Conservation (phyloP, 2,888 invertebrate species). For the Aproaerema taeniolella region DNA sequence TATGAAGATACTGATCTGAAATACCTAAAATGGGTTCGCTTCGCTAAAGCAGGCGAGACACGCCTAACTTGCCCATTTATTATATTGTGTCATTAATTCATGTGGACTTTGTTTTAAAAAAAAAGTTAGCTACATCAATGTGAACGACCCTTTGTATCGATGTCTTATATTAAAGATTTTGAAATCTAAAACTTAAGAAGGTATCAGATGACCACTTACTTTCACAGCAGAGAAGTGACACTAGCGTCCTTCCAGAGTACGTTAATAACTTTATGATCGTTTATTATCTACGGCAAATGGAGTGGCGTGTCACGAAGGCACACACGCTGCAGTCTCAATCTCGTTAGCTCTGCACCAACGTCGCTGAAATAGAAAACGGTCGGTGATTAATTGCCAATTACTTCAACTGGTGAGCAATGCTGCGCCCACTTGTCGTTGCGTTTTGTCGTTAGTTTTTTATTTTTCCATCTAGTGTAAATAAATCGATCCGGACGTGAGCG, state of each 20-base stretch:
- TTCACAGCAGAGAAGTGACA: too few relatives aligned
- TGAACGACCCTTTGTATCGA: too few relatives aligned
- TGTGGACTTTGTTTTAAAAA: too few relatives aligned
- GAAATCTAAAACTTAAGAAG: too few relatives aligned
- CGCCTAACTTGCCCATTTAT: too few relatives aligned
- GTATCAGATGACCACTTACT: too few relatives aligned
- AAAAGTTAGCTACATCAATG: too few relatives aligned
- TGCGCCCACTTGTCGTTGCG: conserved; percentile 62
- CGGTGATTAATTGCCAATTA: conserved; percentile 76
- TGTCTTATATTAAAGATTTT: too few relatives aligned
- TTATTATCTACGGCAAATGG: conserved; percentile 25
- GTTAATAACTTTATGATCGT: conserved; percentile 27
- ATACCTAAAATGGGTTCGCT: conserved; percentile 43
- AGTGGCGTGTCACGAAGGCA: conserved; percentile 30
- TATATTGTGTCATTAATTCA: too few relatives aligned
- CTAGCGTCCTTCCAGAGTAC: too few relatives aligned
- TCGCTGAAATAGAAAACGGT: conserved; percentile 72
- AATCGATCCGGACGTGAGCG: conserved; percentile 28
- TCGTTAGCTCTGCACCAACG: conserved; percentile 40
- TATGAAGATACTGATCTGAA: conserved; percentile 59
- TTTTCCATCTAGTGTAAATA: conserved; percentile 42
- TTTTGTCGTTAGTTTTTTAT: conserved; percentile 48
- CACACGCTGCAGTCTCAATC: conserved; percentile 49
- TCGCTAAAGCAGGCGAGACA: too few relatives aligned
- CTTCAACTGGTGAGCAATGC: conserved; percentile 62